Evolutionary conservation across 2,888 invertebrate genomes (phyloP), one percentile per base, ranked within the genome.

Genomic region (Deilephila elpenor): DNA sequence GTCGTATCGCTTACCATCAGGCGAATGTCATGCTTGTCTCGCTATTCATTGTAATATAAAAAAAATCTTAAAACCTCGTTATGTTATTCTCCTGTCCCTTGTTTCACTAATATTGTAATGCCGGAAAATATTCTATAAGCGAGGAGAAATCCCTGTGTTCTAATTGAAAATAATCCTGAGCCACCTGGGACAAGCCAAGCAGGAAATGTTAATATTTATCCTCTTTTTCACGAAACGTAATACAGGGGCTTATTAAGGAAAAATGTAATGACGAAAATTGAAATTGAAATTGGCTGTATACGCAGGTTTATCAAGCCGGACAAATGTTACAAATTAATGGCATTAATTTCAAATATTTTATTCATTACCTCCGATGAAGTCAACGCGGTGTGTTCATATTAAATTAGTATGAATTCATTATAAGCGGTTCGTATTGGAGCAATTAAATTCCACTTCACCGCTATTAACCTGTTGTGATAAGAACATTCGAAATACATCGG

Each of bases 391-490:
- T 51, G 51, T 67, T 67, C 51, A 25, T 51, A 51, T 67, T 67
- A 44, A 51, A 67, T 67, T 8, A 25, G 25, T 29, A 51, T 67
- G 67, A 67, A 67, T 64, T 44, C 44, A 64, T 62, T 64, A 51
- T 25, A 25, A 25, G 6, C 44, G 64, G 20, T 64, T 20, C 8
- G 44, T 67, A 67, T 67, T 51, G 17, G 14, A 25, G 14, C 67
- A 67, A 67, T 67, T 67, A 51, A 25, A 67, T 51, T 67, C 67
- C 51, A 67, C 51, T 51, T 67, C 25, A 67, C 44, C 14, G 61
- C 32, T 44, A 67, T 67, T 67, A 67, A 67, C 67, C 51, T 51
- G 51, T 67, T 67, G 25, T 17, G 67, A 67, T 67, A 67, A 67
- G 51, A 67, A 17, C 44, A 29, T 51, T 51, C 17, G 17, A 51